A percentile compares a stretch with the other conserved stretches of the same genome.
Evolutionary conservation across 2,888 invertebrate species (phyloP).

Genomic region (Epistrophella euchroma): DNA sequence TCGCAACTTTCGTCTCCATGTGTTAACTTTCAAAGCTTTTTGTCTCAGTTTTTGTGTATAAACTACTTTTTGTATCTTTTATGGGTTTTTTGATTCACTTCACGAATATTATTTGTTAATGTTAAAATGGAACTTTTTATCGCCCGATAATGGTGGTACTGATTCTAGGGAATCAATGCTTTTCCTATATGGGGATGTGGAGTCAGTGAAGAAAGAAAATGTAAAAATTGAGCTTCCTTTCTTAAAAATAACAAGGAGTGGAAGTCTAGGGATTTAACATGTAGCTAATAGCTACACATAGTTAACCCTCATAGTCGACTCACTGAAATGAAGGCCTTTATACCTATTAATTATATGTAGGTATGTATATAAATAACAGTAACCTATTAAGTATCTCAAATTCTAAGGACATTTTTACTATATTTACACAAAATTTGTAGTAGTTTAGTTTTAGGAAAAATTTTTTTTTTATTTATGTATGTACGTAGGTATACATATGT

Average conservation of each 20-base stretch:
- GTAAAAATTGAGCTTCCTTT: neutral
- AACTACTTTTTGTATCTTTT: constrained; percentile 46
- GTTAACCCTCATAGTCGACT: too few species aligned
- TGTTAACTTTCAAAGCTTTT: constrained; percentile 68
- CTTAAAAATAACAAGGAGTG: neutral
- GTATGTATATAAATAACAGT: too few species aligned
- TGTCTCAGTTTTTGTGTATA: constrained; percentile 3
- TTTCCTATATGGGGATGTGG: neutral
- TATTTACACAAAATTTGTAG: too few species aligned
- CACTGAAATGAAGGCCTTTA: too few species aligned
- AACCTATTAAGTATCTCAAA: too few species aligned
- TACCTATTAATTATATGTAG: too few species aligned
- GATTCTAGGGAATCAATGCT: neutral
- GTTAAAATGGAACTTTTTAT: constrained; percentile 23
- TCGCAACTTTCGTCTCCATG: constrained; percentile 42
- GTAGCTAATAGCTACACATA: too few species aligned
- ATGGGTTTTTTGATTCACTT: constrained; percentile 35
- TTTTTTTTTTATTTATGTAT: too few species aligned
- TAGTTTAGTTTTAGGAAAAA: too few species aligned
- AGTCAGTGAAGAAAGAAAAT: neutral
- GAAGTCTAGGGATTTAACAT: neutral
- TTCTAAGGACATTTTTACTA: too few species aligned
- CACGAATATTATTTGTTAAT: neutral
- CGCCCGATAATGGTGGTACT: constrained; percentile 12
- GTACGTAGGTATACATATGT: too few species aligned